A percentile compares a stretch with the other conserved stretches of the same genome.
phyloP scores from a whole-genome alignment of 2,888 invertebrate genomes.

The Acanthosepion pharaonis region DNA sequence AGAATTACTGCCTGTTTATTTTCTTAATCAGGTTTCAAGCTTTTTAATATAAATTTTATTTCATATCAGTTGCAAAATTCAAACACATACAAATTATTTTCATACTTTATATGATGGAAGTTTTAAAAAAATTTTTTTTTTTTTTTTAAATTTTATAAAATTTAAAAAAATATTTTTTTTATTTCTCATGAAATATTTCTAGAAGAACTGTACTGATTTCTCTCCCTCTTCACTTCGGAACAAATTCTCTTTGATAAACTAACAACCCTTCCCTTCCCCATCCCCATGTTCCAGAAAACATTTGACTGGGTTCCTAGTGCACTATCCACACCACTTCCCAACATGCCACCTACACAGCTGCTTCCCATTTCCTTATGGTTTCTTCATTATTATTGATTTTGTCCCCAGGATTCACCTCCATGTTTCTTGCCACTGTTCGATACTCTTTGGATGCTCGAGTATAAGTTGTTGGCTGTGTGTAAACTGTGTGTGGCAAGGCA shows the following conservation, averaged over 20 bases:
- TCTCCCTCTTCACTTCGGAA: neutral
- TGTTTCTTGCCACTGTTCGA: neutral
- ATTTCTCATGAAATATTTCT: neutral
- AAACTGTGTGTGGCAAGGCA: neutral
- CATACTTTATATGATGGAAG: too few relatives aligned
- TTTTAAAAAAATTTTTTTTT: too few relatives aligned
- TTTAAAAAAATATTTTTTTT: neutral
- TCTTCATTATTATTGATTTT: constrained; percentile 9
- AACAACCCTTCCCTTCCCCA: neutral
- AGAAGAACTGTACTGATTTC: neutral
- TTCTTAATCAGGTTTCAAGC: too few relatives aligned
- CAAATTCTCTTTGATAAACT: neutral
- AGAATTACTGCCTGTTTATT: too few relatives aligned
- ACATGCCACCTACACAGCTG: neutral
- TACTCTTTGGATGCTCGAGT: constrained; percentile 17
- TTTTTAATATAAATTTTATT: neutral
- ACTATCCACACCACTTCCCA: neutral
- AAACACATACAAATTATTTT: neutral
- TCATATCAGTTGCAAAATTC: neutral
- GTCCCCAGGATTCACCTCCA: constrained; percentile 33
- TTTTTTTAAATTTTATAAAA: too few relatives aligned
- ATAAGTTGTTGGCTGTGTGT: constrained; percentile 33
- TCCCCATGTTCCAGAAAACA: neutral
- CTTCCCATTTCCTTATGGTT: constrained; percentile 33
- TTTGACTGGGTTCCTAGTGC: neutral